Evolutionary conservation across 2,113 vertebrate species (phyloP), one percentile per base, ranked within the genome.

Genomic region (Nannospalax galili): DNA sequence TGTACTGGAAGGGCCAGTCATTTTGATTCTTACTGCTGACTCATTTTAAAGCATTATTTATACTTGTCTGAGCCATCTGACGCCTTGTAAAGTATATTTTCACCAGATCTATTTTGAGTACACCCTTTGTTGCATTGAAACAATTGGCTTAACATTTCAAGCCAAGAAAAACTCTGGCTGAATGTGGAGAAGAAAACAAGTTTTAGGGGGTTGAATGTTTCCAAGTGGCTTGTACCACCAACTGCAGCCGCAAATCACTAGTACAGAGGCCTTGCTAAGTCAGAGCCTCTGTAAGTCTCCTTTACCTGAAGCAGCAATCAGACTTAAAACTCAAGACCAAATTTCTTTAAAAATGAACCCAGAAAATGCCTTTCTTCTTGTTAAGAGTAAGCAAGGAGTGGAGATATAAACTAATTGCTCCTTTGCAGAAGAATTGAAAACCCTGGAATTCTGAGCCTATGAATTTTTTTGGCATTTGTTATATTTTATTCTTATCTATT

Each of bases 101-200:
- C 72, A 81, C 88, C 77, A 85, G 35, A 93, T 96, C 96, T 97
- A 96, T 96, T 97, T 96, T 96, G 92, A 96, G 91, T 58, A 78
- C 2, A 81, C 52, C 58, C 89, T 97, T 97, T 96, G 95, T 96
- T 92, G 65, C 89, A 40, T 26, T 92, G 79, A 96, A 92, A 97
- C 95, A 97, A 98, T 91, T 79, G 95, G 72, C 70, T 86, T 90
- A 77, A 90, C 28, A 79, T 79, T 78, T 92, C 74, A 78, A 96
- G 91, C 84, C 93, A 97, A 97, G 93, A 96, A 95, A 88, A 97
- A 93, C 30, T 73, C 42, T 12, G 14, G 65, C 72, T 75, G 73
- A 1, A n/a, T n/a, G 84, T 16, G 48, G 80, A 86, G 20, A 86
- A 91, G 73, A 94, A 93, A 96, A 89, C 37, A 88, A 97, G 14